Base-by-base conservation (phyloP, 2,113 vertebrate species). In the Eulacestoma nigropectus region DNA sequence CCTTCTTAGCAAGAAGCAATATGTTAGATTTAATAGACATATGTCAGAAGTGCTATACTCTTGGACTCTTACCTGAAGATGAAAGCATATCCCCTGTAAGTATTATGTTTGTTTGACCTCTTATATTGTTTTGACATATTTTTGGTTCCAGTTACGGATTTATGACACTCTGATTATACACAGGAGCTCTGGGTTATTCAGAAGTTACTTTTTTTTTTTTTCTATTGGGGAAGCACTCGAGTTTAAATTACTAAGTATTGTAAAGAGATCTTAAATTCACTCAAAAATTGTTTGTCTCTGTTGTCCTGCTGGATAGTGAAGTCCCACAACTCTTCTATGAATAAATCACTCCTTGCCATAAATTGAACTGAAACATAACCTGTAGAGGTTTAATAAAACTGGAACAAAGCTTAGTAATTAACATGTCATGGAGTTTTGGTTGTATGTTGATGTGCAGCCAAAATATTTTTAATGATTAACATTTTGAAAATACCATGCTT, bases 1-100 rank as follows among this genome's bases (percentile, higher is more conserved):
- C 96, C 84, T 99, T 99, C 95, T 97, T 99, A 96, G 98, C 97
- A 77, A 97, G 97, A 63, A 99, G 98, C 93, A 99, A 98, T 97
- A 98, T 98, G 63, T 89, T 99, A 96, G 99, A 99, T 97, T 96
- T 99, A 97, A 98, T 99, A 74, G 99, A 99, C 73, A 49, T 99
- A 82, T 97, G 96, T 94, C 91, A 96, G 79, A 98, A 98, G 97
- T 99, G 97, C 93, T 86, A 37, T 74, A 59, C 80, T 95, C 97
- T 99, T 87, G 96, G 94, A 52, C 87, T 89, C 63, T 57, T 97
- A 74, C 91, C 94, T 57, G 98, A 98, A 87, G 97, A 97, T 59
- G 97, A 97, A 83, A 95, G 68, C 4, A 80, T 99, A 68, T 97
- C 95, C 18, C 86, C 98, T 52, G 99, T 99, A 98, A 99, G 99